Evolutionary conservation across 2,797 vertebrate species (phyloP).

Genomic region (Selene dorsalis): DNA sequence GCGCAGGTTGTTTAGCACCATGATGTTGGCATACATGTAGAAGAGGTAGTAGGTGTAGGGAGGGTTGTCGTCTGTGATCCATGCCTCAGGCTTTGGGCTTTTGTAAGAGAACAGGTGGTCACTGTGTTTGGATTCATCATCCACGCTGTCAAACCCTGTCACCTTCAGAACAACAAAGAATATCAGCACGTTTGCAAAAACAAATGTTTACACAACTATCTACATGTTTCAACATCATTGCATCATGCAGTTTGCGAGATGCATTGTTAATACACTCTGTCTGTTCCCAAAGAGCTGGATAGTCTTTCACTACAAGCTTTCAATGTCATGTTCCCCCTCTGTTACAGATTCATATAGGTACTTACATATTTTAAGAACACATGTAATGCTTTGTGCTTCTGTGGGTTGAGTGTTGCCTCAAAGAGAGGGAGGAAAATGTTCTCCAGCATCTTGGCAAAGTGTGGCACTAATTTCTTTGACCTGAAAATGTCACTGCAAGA

Average conservation of each 20-base stretch:
- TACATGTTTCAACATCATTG: background rate
- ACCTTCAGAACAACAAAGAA: slow-evolving; percentile 80
- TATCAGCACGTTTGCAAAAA: background rate
- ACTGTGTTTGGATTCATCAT: slow-evolving; percentile 97
- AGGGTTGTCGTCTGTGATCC: slow-evolving; percentile 93
- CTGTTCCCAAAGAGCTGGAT: no score
- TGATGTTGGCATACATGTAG: slow-evolving; percentile 98
- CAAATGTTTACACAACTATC: no score
- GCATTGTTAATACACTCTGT: no score
- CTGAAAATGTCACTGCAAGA: slow-evolving; percentile 94
- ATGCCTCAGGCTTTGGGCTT: slow-evolving; percentile 93
- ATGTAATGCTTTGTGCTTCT: slow-evolving; percentile 89
- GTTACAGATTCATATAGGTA: slow-evolving; percentile 28
- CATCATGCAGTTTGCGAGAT: background rate
- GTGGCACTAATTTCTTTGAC: slow-evolving; percentile 90
- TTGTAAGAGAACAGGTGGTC: slow-evolving; percentile 96
- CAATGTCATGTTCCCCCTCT: background rate
- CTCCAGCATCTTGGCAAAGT: slow-evolving; percentile 95
- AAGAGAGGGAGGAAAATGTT: slow-evolving; percentile 96
- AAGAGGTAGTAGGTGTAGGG: slow-evolving; percentile 98
- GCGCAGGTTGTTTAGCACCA: slow-evolving; percentile 97
- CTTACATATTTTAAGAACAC: slow-evolving; percentile 96
- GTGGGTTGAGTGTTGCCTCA: slow-evolving; percentile 94
- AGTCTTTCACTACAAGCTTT: no score
- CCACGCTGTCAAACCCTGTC: slow-evolving; percentile 97